Percentiles rank a stretch among this genome's conserved stretches.
Evolutionary conservation across 1,140 invertebrate genomes (phyloP).

Genomic region (Tetraneura akinire): DNA sequence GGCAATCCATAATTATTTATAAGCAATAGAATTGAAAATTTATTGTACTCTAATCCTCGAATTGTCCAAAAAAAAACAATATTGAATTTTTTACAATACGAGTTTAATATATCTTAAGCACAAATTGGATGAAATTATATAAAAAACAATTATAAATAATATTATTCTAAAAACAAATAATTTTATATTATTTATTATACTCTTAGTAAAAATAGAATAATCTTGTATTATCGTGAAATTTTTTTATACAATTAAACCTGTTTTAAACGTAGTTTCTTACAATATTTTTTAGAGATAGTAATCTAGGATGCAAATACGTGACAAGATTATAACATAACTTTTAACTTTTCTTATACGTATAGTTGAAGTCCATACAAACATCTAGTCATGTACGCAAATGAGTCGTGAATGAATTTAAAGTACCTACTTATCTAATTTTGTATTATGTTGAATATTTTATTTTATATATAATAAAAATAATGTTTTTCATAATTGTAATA

Average conservation of each 20-base stretch:
- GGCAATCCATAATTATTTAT: no score
- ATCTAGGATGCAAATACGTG: slow-evolving; percentile 44
- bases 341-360: background rate
- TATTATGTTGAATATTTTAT: background rate
- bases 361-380: background rate
- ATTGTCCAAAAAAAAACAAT: no score
- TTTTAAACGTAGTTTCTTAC: slow-evolving; percentile 17
- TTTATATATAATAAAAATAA: no score
- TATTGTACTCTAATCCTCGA: no score
- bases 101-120: no score
- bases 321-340: slow-evolving; percentile 44
- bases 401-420: background rate
- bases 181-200: background rate
- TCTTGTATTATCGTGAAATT: slow-evolving; percentile 16
- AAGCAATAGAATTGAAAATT: no score
- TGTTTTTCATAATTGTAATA: no score
- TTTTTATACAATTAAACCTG: slow-evolving; percentile 43
- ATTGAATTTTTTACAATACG: no score
- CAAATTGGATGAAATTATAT: no score
- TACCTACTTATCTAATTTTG: background rate
- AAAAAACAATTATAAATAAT: no score
- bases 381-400: slow-evolving; percentile 14
- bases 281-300: slow-evolving; percentile 2
- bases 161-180: no score
- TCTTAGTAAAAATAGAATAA: slow-evolving; percentile 29